Base-by-base conservation (phyloP, 64 coral and sea anemone genomes). In the Platygyra sinensis region DNA sequence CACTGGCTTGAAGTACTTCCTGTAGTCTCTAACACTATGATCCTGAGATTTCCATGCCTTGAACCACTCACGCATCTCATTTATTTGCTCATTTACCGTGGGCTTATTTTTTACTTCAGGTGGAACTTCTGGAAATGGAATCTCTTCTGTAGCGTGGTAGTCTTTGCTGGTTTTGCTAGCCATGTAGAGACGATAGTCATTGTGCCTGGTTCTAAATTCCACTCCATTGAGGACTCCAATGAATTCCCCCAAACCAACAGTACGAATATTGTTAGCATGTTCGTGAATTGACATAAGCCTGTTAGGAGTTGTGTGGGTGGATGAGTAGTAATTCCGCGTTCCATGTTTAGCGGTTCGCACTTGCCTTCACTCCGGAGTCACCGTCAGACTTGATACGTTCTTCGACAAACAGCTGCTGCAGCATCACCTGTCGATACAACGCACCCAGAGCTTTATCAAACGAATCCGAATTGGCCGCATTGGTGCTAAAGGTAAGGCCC, bases 181-280 rank as follows among this genome's bases (percentile, higher is more conserved):
- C 88, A 90, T 90, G 88, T 73, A 86, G 11, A 94, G 81, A 60
- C 93, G 93, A 55, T 94, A 94, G 74, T 94, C 93, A 71, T 94
- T 94, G 33, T 94, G 93, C 33, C 93, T 89, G 27, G 93, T 94
- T n/a, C 93, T 89, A 52, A 94, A 94, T 62, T 94, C 93, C 31
- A 90, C 93, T 27, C 93, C 87, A 69, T 94, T 94, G 22, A 94
- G 64, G 29, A 94, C 80, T 20, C 20, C 93, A 83, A 94, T 73
- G 72, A 94, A n/a, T n/a, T n/a, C n/a, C n/a, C n/a, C n/a, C n/a
- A n/a, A n/a, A n/a, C n/a, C n/a, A n/a, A n/a, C n/a, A 84, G 93
- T 94, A 61, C 87, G 87, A 29, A 86, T 86, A 27, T 94, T 94
- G 24, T 94, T 94, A 15, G 93, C 84, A 15, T 94, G 93, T 19